A percentile compares a stretch with the other conserved stretches of the same genome.
phyloP scores from a whole-genome alignment of 2,113 vertebrate species.

The Lichenostomus cassidix region DNA sequence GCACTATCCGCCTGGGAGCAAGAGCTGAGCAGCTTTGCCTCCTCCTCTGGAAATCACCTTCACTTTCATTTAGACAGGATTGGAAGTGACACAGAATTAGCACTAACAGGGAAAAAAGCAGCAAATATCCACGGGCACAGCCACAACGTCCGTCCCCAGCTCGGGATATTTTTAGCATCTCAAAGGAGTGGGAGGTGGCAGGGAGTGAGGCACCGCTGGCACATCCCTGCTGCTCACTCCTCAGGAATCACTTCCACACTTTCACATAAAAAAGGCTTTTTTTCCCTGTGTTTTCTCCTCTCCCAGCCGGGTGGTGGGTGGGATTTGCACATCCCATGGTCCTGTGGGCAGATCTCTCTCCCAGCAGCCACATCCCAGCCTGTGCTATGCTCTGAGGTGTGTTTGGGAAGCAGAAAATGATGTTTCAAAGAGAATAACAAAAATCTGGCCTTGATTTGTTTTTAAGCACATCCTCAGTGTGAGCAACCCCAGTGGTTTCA shows the following conservation, averaged over 20 bases:
- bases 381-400: rapidly evolving
- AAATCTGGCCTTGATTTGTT: neutral
- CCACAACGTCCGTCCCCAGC: rapidly evolving
- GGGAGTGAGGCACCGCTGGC: neutral
- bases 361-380: neutral
- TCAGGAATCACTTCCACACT: neutral
- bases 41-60: neutral
- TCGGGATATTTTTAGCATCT: neutral
- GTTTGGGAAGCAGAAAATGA: neutral
- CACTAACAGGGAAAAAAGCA: neutral
- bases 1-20: rapidly evolving
- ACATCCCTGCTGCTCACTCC: neutral
- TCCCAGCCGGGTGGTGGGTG: neutral
- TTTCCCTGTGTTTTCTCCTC: neutral
- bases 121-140: neutral
- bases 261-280: neutral
- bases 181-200: neutral
- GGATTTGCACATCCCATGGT: neutral
- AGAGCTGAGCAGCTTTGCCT: neutral
- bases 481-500: neutral
- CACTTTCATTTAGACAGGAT: neutral
- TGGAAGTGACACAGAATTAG: neutral
- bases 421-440: neutral
- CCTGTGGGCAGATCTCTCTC: neutral
- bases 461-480: rapidly evolving